Evolutionary conservation across 1,140 invertebrate species (phyloP).

Genomic region (Chironomus striatipennis): DNA sequence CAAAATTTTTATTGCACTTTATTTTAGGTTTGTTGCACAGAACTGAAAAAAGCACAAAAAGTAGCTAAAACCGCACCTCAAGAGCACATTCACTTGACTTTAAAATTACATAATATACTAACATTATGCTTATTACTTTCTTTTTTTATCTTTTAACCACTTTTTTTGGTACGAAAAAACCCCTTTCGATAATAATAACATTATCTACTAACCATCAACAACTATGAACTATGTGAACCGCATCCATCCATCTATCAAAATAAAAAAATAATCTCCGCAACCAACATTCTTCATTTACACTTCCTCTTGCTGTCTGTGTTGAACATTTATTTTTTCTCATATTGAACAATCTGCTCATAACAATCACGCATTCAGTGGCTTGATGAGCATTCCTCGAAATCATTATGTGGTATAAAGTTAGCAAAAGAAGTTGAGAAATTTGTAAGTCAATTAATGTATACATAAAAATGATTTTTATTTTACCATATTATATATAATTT

Average conservation of each 20-base stretch:
- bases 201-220: not conserved
- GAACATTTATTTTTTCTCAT: no score
- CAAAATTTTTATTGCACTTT: not conserved
- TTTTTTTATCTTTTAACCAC: not conserved
- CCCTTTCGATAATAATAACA: not conserved
- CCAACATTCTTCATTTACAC: not conserved
- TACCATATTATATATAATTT: slow-evolving; percentile 3
- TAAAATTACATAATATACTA: not conserved
- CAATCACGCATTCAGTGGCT: slow-evolving; percentile 47
- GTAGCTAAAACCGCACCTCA: not conserved
- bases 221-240: not conserved
- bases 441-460: slow-evolving; percentile 42
- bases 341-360: not conserved
- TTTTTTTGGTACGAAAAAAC: not conserved
- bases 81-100: not conserved
- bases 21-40: not conserved
- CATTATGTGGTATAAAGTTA: slow-evolving; percentile 53
- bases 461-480: slow-evolving; percentile 19
- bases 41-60: not conserved
- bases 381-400: slow-evolving; percentile 54
- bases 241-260: not conserved
- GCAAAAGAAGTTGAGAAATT: slow-evolving; percentile 51
- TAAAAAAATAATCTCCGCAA: not conserved
- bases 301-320: no score
- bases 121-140: not conserved